Conservation (phyloP, 2,113 vertebrate species). For the Phylloscopus whistleri region DNA sequence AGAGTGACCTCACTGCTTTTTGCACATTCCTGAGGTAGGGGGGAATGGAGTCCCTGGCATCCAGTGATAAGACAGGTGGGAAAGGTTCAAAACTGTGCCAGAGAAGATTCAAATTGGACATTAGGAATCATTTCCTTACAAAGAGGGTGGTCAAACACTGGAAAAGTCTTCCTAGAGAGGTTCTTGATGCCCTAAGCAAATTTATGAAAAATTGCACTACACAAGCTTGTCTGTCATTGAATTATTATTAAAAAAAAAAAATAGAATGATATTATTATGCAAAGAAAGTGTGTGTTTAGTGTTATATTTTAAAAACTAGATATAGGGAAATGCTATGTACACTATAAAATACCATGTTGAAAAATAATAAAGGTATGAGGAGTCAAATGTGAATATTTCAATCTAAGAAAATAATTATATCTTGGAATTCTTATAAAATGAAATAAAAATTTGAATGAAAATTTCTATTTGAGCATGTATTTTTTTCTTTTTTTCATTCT, state of each 20-base stretch:
- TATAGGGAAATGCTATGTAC: not conserved
- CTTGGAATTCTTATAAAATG: not conserved
- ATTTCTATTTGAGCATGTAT: not conserved
- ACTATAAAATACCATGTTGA: not conserved
- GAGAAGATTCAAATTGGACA: not conserved
- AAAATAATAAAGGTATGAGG: not conserved
- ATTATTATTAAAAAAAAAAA: not conserved
- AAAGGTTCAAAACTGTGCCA: not conserved
- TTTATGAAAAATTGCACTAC: not conserved
- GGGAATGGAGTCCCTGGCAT: too few species aligned
- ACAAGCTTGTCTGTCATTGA: not conserved
- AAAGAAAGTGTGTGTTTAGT: not conserved
- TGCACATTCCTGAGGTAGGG: not conserved
- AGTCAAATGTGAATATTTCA: not conserved
- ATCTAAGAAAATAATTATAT: not conserved
- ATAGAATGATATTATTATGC: not conserved
- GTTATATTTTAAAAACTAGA: not conserved
- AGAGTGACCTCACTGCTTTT: fast-evolving
- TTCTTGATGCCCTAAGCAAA: not conserved
- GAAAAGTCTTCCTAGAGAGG: not conserved
- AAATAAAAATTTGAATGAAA: not conserved
- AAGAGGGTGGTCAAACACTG: not conserved
- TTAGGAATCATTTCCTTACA: not conserved
- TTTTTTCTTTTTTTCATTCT: not conserved
- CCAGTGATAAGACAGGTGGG: fast-evolving